These are phyloP conservation scores for Zoroaster sp. DNA, from an alignment of 53 echinoderm and acorn worm genomes.

Conservation along the genomic window DNA sequence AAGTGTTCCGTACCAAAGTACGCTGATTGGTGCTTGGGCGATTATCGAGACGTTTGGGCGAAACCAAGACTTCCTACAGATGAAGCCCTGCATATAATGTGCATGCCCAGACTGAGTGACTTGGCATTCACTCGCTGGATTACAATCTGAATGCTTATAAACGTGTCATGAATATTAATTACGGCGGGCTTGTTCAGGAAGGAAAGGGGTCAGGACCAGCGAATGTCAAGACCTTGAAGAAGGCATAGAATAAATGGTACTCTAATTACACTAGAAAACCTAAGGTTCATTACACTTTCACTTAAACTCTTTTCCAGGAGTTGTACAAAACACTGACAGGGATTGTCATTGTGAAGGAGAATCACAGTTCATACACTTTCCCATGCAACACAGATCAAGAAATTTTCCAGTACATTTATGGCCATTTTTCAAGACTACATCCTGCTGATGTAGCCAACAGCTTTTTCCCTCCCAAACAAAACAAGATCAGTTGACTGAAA, in stretches of 20 bases:
- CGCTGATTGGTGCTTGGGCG: not conserved
- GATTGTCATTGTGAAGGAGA: not conserved
- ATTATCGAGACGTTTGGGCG: not conserved
- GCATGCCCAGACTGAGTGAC: slow-evolving; percentile 20
- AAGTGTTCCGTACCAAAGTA: slow-evolving; percentile 33
- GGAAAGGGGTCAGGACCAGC: not conserved
- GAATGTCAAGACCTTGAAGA: not conserved
- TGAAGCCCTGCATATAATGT: not conserved
- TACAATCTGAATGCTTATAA: slow-evolving; percentile 20
- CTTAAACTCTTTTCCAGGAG: not conserved
- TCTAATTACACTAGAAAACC: not conserved
- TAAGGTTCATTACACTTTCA: not conserved
- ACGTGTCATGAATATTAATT: slow-evolving; percentile 29
- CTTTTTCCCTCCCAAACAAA: no score
- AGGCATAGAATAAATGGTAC: not conserved
- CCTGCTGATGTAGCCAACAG: not conserved
- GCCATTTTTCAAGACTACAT: not conserved
- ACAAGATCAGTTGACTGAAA: no score
- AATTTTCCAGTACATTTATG: not conserved
- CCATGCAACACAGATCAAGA: not conserved
- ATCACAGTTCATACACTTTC: not conserved
- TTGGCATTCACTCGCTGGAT: slow-evolving; percentile 33
- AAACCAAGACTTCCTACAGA: slow-evolving; percentile 28
- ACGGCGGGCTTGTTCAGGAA: not conserved
- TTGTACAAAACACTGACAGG: not conserved